Conservation (phyloP, 2,113 vertebrate species). For the Cottus gobio region DNA sequence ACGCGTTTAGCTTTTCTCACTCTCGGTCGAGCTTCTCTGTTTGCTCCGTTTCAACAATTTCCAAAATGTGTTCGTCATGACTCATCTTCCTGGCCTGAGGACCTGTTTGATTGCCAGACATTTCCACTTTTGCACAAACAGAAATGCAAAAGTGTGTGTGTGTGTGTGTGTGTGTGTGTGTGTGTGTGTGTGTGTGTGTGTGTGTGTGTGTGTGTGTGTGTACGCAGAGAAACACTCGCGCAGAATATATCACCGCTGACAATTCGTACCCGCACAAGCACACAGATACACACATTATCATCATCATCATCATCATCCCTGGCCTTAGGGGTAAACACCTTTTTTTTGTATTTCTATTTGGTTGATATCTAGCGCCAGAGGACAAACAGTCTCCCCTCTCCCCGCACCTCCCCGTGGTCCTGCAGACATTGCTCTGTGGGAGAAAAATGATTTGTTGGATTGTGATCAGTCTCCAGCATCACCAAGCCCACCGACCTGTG, state of each 20-base stretch:
- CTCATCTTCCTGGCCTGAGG: constrained; percentile 55
- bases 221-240: background rate
- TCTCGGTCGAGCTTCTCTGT: background rate
- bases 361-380: constrained; percentile 69
- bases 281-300: constrained; percentile 26
- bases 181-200: background rate
- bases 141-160: constrained; percentile 20
- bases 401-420: constrained; percentile 18
- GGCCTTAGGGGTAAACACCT: constrained; percentile 70
- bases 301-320: constrained; percentile 48
- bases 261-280: constrained; percentile 29
- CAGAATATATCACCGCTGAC: constrained; percentile 40
- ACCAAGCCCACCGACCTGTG: constrained; percentile 50
- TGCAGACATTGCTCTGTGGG: constrained; percentile 25
- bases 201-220: too few species aligned
- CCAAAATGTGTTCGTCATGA: constrained; percentile 45
- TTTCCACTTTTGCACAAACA: constrained; percentile 32
- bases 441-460: constrained; percentile 51
- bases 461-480: constrained; percentile 50
- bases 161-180: too few species aligned
- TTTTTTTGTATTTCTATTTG: constrained; percentile 52
- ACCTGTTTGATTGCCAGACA: constrained; percentile 46
- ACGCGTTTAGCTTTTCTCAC: constrained; percentile 1
- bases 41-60: constrained; percentile 22
- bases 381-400: constrained; percentile 62